Base-by-base conservation (phyloP, 2,888 invertebrate species). In the Bombylius discolor region DNA sequence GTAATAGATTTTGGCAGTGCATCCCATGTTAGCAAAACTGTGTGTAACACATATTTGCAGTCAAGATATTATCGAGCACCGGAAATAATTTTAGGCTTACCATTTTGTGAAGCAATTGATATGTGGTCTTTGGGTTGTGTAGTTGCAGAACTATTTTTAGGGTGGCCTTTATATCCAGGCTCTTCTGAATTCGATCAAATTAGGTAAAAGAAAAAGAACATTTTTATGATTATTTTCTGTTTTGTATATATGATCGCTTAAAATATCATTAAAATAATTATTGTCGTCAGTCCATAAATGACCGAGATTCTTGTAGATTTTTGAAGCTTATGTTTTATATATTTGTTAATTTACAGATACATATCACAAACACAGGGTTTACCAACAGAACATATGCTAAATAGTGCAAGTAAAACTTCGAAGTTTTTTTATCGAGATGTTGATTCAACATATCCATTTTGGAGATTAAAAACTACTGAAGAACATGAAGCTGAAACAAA, bases 91-190 rank as follows among this genome's bases (percentile, higher is more conserved):
- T 80, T 96, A 67, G 99, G 99, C 32, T 79, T 99, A 66, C 98
- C 97, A 60, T 99, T 99, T 78, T 96, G 96, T 78, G 99, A 99
- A 76, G 95, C 98, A 13, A 99, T 99, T 67, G 99, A 99, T 77
- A 99, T 99, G 98, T 99, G 99, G 99, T 98, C 97, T 7, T 78
- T 99, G 63, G 99, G 99, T 57, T 99, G 99, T 77, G 99, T 99
- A 61, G 97, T 99, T 50, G 99, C 99, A 4, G 99, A 99, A 74
- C 79, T 99, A 64, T 99, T 99, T 77, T 82, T 99, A 49, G 99
- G 99, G 61, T 99, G 99, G 99, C 99, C 99, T 14, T 80, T 99
- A 45, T 99, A 99, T 78, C 99, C 99, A 0, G 99, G 99, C 62
- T 93, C 95, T 53, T 97, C 97, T 23, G 99, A 99, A 77, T 99